Conservation (phyloP, 2,888 invertebrate species). For the Heliconius ismenius region DNA sequence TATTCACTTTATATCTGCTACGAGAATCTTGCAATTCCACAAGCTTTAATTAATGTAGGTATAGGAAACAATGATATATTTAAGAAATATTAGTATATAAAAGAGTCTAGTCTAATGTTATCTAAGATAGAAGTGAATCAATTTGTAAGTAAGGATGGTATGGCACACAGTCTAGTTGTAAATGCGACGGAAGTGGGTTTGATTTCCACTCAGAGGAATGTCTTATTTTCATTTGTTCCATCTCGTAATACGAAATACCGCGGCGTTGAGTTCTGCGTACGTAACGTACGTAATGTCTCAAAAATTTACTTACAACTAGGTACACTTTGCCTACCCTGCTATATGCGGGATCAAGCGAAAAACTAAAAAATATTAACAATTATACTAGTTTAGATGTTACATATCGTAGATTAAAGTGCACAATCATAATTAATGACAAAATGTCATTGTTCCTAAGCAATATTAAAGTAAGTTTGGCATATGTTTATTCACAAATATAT, state of each 20-base stretch:
- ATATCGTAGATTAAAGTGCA: slow-evolving; percentile 15
- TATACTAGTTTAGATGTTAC: slow-evolving; percentile 6
- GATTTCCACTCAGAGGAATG: neutral
- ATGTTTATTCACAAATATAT: neutral
- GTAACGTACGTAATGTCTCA: too few species aligned
- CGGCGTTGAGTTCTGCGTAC: neutral
- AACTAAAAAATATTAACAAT: neutral
- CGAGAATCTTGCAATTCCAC: slow-evolving; percentile 8
- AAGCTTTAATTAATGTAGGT: slow-evolving; percentile 22
- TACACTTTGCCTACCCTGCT: neutral
- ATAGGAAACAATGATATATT: neutral
- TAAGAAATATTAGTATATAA: slow-evolving; percentile 1
- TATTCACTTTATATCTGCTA: neutral
- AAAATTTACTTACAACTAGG: neutral
- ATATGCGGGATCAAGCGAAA: neutral
- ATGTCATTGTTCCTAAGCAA: slow-evolving; percentile 10
- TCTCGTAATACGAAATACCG: neutral
- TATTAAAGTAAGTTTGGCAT: slow-evolving; percentile 4
- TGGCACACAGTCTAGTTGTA: neutral
- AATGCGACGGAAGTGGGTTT: neutral
- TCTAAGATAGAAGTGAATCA: neutral
- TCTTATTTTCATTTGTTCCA: too few species aligned
- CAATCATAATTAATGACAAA: neutral
- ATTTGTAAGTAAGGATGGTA: too few species aligned
- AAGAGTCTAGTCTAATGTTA: neutral